Evolutionary conservation across 1,140 invertebrate genomes (phyloP), one percentile per base, ranked within the genome.

Genomic region (Delia radicum): DNA sequence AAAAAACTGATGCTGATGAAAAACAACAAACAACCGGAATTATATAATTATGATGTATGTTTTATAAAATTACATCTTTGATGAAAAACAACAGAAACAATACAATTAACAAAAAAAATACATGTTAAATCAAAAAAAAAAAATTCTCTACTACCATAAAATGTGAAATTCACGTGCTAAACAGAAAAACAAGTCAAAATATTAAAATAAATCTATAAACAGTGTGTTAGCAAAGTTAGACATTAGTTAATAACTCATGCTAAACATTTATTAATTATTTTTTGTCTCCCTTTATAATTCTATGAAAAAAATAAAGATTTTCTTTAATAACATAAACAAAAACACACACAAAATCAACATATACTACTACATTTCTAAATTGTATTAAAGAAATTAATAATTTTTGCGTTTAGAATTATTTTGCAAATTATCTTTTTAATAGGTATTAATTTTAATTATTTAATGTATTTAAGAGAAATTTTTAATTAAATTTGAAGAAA

Each of bases 171-270:
- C n/a, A 55, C 48, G 48, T 55, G 48, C 48, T 55, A 55, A 55
- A 55, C 24, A 55, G 7, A 55, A 10, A 55, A 18, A 55, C 48
- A 55, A 55, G 24, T 21, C 18, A 8, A 55, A 6, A 55, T 7
- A 55, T 55, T 10, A 55, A 55, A 7, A 55, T 21, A 21, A n/a
- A 55, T 21, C 48, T 21, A 24, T n/a, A n/a, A n/a, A n/a, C n/a
- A n/a, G n/a, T n/a, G 24, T 55, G 48, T 55, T 55, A 55, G 48
- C 48, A 55, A 55, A 55, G 48, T 55, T 55, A 55, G 48, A 55
- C 48, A 18, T 10, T 10, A n/a, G n/a, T 21, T n/a, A 21, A 21
- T 55, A 55, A n/a, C n/a, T 7, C 18, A 7, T 55, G 48, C 48
- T 7, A 21, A 55, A 55, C 48, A 55, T 55, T 55, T 55, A 55